These are phyloP conservation scores for Cantharis rufa DNA, from an alignment of 2,888 invertebrate genomes.

Conservation along the genomic window DNA sequence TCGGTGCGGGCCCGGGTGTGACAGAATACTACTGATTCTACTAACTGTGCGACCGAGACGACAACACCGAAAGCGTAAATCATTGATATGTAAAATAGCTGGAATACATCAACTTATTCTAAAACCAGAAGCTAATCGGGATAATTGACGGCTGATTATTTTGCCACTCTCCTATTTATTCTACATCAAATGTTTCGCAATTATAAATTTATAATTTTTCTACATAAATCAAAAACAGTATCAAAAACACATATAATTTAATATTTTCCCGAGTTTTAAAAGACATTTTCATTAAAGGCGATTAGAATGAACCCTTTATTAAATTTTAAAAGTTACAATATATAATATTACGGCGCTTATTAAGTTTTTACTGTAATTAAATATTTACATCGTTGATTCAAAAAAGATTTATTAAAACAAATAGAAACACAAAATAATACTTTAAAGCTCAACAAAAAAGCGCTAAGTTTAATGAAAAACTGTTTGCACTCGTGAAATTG, in stretches of 20 bases:
- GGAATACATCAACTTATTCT: slow-evolving; percentile 24
- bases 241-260: background rate
- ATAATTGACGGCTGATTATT: slow-evolving; percentile 14
- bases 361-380: background rate
- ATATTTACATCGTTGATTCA: background rate
- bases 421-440: background rate
- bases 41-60: slow-evolving; percentile 26
- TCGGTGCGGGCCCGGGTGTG: slow-evolving; percentile 41
- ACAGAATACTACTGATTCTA: slow-evolving; percentile 27
- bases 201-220: background rate
- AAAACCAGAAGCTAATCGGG: slow-evolving; percentile 24
- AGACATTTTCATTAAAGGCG: background rate
- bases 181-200: background rate
- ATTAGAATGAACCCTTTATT: background rate
- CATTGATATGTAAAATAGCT: slow-evolving; percentile 30
- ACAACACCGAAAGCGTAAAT: slow-evolving; percentile 27
- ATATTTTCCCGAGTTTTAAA: background rate
- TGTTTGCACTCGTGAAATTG: background rate
- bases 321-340: background rate
- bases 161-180: slow-evolving; percentile 3
- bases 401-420: background rate
- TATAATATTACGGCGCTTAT: background rate
- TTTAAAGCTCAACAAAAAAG: background rate
- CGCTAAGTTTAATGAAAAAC: background rate
- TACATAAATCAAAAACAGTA: background rate